Base-by-base conservation (phyloP, 2,113 vertebrate species). In the Peucedramus taeniatus region DNA sequence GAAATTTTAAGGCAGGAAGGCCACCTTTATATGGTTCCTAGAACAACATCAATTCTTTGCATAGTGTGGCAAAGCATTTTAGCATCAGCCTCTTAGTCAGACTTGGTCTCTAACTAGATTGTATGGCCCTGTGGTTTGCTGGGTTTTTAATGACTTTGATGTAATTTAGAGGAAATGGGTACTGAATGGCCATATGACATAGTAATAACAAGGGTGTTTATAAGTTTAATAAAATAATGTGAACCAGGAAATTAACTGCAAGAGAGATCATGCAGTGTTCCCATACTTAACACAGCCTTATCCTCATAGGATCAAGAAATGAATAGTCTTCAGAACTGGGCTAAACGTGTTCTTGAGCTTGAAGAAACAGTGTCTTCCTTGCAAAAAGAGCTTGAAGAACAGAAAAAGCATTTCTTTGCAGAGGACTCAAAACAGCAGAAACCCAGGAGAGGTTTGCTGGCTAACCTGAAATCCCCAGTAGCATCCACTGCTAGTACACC, bases 381-480 rank as follows among this genome's bases (percentile, higher is more conserved):
- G 8, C 98, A 97, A 72, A 97, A 96, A 42, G 97, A 99, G 86
- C 95, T 97, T 15, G 84, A 93, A 0, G 81, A 93, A 64, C 51
- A 59, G 27, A 92, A 96, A 42, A 98, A 97, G 27, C 68, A 90
- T 23, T 33, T 76, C n/a, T 78, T 95, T 26, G 14, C 51, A 42
- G 97, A 97, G n/a, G 97, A 98, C 6, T 56, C 94, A 2, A 97
- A 97, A 22, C 95, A 91, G 77, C 72, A 96, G 24, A 99, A 98
- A 83, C 60, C 93, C 17, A 98, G 94, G 80, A 97, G 95, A 70
- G 96, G 98, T 50, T 97, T 99, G 24, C 96, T 99, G 42, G 98
- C 98, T 56, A 99, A 98, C 96, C 95, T 99, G 74, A 98, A 97
- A 93, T 98, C 98, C 35, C 97, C 98, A 1, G 98, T 98, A 74